Percentiles rank a stretch among this genome's conserved stretches.
These are phyloP conservation scores for Tetheella fluctuosa DNA, from an alignment of 2,888 invertebrate genomes.

Conservation along the genomic window DNA sequence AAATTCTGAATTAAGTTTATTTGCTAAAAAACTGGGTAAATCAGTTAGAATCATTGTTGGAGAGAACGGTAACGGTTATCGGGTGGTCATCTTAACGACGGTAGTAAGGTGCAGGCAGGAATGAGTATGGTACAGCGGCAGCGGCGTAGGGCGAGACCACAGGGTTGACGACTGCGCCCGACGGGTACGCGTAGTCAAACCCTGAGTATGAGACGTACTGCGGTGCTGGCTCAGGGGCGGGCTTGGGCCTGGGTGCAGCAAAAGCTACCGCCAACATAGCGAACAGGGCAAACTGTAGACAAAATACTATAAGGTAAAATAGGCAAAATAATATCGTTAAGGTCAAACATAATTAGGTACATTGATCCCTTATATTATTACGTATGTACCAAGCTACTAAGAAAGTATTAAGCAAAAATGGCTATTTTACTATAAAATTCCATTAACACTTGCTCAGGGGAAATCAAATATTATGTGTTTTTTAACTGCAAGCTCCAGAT, in stretches of 20 bases:
- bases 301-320: constrained; percentile 6
- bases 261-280: constrained; percentile 79
- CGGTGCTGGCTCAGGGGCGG: constrained; percentile 49
- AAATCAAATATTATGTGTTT: too few relatives aligned
- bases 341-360: too few relatives aligned
- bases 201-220: constrained; percentile 57
- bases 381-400: too few relatives aligned
- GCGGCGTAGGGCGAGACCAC: constrained; percentile 56
- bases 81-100: constrained; percentile 39
- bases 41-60: neutral
- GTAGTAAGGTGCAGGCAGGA: constrained; percentile 45
- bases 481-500: too few relatives aligned
- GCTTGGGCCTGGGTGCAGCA: constrained; percentile 70
- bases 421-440: too few relatives aligned
- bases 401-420: too few relatives aligned
- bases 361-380: too few relatives aligned
- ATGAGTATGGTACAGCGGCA: constrained; percentile 54
- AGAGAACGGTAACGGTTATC: neutral
- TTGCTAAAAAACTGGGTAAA: neutral
- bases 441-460: too few relatives aligned
- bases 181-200: constrained; percentile 62
- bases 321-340: neutral
- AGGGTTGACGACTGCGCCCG: constrained; percentile 41
- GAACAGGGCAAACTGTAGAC: constrained; percentile 74
- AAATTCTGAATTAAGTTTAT: neutral